Evolutionary conservation across 2,797 vertebrate species (phyloP), one percentile per base, ranked within the genome.

Genomic region (Falco peregrinus): DNA sequence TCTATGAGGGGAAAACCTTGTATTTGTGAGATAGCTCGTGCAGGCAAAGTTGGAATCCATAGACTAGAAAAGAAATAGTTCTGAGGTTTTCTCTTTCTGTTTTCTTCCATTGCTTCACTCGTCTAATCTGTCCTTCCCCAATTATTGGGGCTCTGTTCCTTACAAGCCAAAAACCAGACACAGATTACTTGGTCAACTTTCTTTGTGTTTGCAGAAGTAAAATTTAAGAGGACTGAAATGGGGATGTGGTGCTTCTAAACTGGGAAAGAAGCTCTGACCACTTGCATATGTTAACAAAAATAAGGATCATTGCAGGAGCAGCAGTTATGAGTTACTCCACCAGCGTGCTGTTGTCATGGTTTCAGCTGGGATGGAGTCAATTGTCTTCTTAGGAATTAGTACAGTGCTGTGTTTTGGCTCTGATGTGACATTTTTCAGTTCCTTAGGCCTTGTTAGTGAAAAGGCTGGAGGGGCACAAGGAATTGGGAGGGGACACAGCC

Each of bases 221-320:
- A 86, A 39, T 25, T 43, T 26, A 15, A 39, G 18, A 64, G 21
- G 17, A 56, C 4, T n/a, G 73, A 81, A 81, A 74, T 4, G 2
- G 6, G 7, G 1, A 45, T 59, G 8, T 53, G 26, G 2, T 59
- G 8, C 20, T 83, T 63, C 31, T 63, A 26, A 35, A 20, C 5
- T 31, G 43, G 56, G 21, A 84, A 87, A 31, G 28, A 54, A 88
- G n/a, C 31, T 57, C 29, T 88, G 65, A 57, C 8, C 11, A 29
- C 0, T 2, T 16, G 4, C 25, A 4, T 3, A 1, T 33, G 17
- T n/a, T 73, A 50, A 17, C 17, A 57, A 56, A 91, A 73, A n/a
- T 26, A 45, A 41, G 41, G 64, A 57, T 41, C 6, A 10, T 61
- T 75, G 20, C 15, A 69, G 51, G 28, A 79, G 13, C 5, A 89